Conservation (phyloP, 2,797 vertebrate genomes). For the Falco naumanni region DNA sequence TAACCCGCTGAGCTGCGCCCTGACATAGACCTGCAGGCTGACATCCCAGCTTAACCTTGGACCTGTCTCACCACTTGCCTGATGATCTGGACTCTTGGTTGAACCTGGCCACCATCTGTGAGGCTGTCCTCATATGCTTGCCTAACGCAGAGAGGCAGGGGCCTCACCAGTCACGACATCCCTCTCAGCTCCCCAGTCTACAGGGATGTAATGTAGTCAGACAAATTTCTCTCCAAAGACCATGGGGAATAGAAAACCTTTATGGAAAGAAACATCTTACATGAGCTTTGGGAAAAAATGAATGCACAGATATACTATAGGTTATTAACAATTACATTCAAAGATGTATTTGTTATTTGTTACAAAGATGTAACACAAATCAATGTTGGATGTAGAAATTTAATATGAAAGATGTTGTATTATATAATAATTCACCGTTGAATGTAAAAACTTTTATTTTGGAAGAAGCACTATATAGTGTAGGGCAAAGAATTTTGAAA, state of each 20-base stretch:
- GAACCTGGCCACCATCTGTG: too few relatives aligned
- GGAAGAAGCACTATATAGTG: not conserved
- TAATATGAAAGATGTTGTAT: not conserved
- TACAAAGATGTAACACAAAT: not conserved
- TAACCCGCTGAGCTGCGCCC: not conserved
- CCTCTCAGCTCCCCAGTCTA: fast-evolving
- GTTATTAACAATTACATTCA: not conserved
- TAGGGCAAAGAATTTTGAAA: not conserved
- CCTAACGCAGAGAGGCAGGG: too few relatives aligned
- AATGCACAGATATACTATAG: not conserved
- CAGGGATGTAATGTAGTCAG: too few relatives aligned
- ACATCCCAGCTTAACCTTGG: not conserved
- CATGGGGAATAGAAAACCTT: not conserved
- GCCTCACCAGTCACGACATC: fast-evolving
- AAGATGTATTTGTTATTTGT: not conserved
- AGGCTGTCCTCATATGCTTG: not conserved
- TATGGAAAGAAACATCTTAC: not conserved
- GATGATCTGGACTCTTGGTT: too few relatives aligned
- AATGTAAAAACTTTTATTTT: not conserved
- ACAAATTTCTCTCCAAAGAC: not conserved
- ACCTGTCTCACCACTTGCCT: not conserved
- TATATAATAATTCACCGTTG: not conserved
- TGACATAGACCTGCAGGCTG: not conserved
- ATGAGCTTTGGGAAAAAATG: not conserved
- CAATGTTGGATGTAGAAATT: not conserved